These are phyloP conservation scores for Pyrgilauda ruficollis DNA, from an alignment of 2,113 vertebrate genomes.

Conservation along the genomic window DNA sequence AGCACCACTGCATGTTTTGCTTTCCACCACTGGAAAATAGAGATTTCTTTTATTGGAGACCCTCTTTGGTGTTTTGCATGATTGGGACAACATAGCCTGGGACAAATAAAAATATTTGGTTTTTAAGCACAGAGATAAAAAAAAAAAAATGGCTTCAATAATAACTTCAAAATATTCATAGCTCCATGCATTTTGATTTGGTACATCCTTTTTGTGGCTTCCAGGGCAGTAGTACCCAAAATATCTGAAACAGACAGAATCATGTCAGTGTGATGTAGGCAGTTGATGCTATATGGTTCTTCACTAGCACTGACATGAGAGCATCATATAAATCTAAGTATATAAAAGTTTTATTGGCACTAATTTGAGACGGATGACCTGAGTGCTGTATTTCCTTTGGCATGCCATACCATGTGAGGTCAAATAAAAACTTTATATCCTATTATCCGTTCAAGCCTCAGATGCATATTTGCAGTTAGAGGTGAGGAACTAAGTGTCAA, in stretches of 20 bases:
- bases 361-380: neutral
- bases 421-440: neutral
- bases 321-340: neutral
- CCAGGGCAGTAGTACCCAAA: neutral
- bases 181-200: neutral
- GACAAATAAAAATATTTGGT: neutral
- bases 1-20: neutral
- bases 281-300: neutral
- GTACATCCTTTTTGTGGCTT: neutral
- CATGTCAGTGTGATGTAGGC: neutral
- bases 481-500: neutral
- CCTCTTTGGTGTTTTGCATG: accelerated
- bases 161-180: neutral
- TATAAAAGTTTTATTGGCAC: neutral
- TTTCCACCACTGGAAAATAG: neutral
- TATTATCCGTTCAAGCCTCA: neutral
- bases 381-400: neutral
- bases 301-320: neutral
- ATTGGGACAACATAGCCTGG: accelerated
- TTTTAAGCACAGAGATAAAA: neutral
- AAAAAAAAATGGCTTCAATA: neutral
- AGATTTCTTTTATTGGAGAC: neutral
- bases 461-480: neutral
- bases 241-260: neutral
- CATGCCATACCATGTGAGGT: neutral